phyloP scores from a whole-genome alignment of 2,888 invertebrate genomes.

The Drosophila barbarae region DNA sequence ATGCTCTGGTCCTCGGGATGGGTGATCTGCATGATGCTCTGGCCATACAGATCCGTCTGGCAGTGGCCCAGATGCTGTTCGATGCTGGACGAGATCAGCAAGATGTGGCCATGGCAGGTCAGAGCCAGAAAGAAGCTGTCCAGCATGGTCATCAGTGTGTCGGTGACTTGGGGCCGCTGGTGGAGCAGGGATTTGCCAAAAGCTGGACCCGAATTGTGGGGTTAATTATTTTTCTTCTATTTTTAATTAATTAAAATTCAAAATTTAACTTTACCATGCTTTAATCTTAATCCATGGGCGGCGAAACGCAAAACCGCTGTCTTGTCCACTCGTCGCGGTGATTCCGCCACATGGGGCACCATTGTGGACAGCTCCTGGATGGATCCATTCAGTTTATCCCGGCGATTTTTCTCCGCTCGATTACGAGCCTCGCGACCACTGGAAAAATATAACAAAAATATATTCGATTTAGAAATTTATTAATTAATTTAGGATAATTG shows the following conservation, averaged over 20 bases:
- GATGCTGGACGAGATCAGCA: constrained; percentile 91
- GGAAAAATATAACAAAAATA: neutral
- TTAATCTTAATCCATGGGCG: constrained; percentile 90
- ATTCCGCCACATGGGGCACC: constrained; percentile 90
- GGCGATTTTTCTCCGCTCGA: constrained; percentile 93
- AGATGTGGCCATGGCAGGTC: constrained; percentile 89
- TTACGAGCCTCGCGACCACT: constrained; percentile 91
- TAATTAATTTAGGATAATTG: neutral
- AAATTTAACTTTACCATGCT: constrained; percentile 81
- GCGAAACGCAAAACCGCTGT: constrained; percentile 92
- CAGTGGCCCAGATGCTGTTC: constrained; percentile 92
- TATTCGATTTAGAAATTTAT: neutral
- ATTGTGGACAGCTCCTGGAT: constrained; percentile 90
- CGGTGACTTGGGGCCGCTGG: constrained; percentile 81
- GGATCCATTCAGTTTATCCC: constrained; percentile 92
- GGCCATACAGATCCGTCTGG: constrained; percentile 91
- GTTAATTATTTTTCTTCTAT: neutral
- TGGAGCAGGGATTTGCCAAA: constrained; percentile 82
- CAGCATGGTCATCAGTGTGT: constrained; percentile 84
- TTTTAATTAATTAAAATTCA: neutral
- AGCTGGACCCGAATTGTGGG: constrained; percentile 63
- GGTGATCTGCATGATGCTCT: constrained; percentile 89
- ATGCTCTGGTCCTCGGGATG: constrained; percentile 89
- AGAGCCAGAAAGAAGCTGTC: constrained; percentile 91
- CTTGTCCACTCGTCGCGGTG: constrained; percentile 92